Base-by-base conservation (phyloP, 2,888 invertebrate genomes). In the Marasmarcha lunaedactyla region DNA sequence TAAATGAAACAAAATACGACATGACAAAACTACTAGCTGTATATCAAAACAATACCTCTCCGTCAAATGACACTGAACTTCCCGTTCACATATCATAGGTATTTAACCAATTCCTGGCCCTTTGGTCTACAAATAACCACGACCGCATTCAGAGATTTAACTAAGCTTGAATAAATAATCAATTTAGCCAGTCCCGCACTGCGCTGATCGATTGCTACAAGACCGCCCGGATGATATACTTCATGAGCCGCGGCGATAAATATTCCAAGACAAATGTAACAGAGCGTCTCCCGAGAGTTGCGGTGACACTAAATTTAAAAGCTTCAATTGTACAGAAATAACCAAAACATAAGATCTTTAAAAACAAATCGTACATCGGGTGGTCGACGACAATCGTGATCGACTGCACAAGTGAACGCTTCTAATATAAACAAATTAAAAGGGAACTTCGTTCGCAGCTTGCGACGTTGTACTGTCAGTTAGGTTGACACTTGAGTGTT, bases 371-470 rank as follows among this genome's bases (percentile, higher is more conserved):
- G 81, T 69, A 70, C 68, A 79, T 78, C 73, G 81, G 76, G 69
- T 67, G 72, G 64, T 66, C 67, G 81, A 70, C 77, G 78, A 78
- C 79, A 77, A 74, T 71, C 71, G 69, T 79, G 81, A 83, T 78
- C 71, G 81, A 81, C 74, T 78, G 81, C 81, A 74, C 81, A 78
- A 73, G 78, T 83, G 81, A 81, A 67, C 69, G 65, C 58, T 68
- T 73, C 74, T 81, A 81, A 81, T 81, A 79, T 79, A 81, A 83
- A 81, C 81, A 81, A 79, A 83, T 81, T 83, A 81, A 79, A 78
- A 76, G 77, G 72, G 69, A 63, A 67, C 62, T 59, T 56, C 60
- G 56, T 58, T 57, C 59, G 56, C 52, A 51, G 55, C 54, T 50
- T 64, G 52, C 57, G 59, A 53, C 59, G 49, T 53, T 54, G 57